Conservation (phyloP, 2,888 invertebrate species). For the Hypomecis punctinalis region DNA sequence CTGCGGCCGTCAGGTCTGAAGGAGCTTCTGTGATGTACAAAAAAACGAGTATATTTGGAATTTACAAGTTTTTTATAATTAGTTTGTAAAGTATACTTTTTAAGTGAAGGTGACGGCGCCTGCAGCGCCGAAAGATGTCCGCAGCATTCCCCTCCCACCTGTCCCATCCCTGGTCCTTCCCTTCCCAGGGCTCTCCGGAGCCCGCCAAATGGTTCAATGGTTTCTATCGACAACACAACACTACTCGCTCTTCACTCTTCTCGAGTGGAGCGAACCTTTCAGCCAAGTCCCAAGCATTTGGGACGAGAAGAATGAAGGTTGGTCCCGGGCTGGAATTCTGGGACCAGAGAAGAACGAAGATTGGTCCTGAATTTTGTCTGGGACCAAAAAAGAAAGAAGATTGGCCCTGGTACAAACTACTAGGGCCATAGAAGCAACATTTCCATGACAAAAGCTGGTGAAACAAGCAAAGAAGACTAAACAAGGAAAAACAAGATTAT, state of each 20-base stretch:
- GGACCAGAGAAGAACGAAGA: conserved; percentile 14
- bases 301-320: conserved; percentile 25
- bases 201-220: conserved; percentile 67
- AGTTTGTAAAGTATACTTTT: conserved; percentile 81
- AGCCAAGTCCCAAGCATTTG: conserved; percentile 31
- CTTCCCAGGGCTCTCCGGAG: conserved; percentile 69
- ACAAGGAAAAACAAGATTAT: neutral
- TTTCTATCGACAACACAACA: conserved; percentile 50
- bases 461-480: neutral
- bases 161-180: conserved; percentile 58
- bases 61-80: conserved; percentile 85
- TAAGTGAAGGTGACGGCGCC: conserved; percentile 76
- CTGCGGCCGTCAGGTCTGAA: conserved; percentile 70
- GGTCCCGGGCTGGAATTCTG: neutral
- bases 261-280: conserved; percentile 50
- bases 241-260: conserved; percentile 51
- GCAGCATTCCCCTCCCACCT: conserved; percentile 69
- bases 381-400: conserved; percentile 12
- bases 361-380: neutral
- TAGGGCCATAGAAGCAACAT: conserved; percentile 21
- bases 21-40: conserved; percentile 84
- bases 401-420: neutral
- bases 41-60: conserved; percentile 81
- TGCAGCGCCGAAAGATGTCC: conserved; percentile 64
- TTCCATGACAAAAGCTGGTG: too few relatives aligned